A percentile compares a stretch with the other conserved stretches of the same genome.
Conservation (phyloP, 2,113 vertebrate species). For the Probosciger aterrimus region DNA sequence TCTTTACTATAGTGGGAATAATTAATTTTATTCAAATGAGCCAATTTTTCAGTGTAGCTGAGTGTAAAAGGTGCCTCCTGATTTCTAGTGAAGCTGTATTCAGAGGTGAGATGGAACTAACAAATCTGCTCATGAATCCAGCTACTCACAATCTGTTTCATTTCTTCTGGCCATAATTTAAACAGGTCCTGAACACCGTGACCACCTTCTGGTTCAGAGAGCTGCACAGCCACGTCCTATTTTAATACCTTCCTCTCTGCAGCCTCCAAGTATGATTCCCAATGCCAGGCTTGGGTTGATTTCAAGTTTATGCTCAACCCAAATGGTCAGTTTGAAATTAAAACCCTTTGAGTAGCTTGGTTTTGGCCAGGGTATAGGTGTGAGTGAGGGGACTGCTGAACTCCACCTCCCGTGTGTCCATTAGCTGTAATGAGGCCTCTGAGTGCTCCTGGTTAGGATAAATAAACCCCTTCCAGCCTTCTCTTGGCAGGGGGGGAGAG, state of each 20-base stretch:
- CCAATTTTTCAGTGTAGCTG: not conserved
- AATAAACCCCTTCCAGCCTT: constrained; percentile 4
- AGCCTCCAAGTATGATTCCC: not conserved
- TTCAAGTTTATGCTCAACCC: not conserved
- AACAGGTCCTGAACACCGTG: not conserved
- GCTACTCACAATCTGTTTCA: not conserved
- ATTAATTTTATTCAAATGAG: not conserved
- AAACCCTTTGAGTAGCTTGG: constrained; percentile 1
- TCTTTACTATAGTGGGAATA: not conserved
- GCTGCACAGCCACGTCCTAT: not conserved
- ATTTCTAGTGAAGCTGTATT: not conserved
- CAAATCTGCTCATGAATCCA: not conserved
- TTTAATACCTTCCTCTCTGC: not conserved
- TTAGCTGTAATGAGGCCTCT: not conserved
- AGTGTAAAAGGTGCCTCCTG: not conserved
- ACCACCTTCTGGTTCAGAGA: not conserved
- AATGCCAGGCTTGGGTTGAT: not conserved
- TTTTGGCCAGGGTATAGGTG: not conserved
- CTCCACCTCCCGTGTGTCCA: not conserved
- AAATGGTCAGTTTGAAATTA: not conserved
- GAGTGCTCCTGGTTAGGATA: not conserved
- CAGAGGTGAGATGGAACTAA: not conserved
- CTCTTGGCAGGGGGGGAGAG: not conserved
- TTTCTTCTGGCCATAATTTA: not conserved
- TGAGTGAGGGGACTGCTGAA: not conserved